Conservation (phyloP, 2,797 vertebrate species). For the Ambastaia sidthimunki region DNA sequence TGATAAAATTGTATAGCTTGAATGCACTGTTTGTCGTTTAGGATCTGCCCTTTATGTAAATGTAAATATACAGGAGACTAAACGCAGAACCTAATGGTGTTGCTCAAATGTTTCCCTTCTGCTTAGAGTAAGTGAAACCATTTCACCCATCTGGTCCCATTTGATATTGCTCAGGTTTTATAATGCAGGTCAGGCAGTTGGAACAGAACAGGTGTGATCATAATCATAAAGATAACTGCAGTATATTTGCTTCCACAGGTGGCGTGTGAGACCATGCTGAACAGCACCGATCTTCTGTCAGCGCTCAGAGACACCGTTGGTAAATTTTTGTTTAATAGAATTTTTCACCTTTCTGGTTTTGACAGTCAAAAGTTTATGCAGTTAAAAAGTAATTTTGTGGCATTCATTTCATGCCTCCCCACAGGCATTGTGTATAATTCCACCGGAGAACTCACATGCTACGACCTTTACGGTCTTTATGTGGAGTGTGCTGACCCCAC, state of each 20-base stretch:
- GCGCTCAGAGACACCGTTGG: constrained; percentile 86
- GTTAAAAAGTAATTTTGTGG: too few relatives aligned
- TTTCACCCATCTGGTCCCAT: constrained; percentile 15
- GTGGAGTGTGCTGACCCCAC: constrained; percentile 89
- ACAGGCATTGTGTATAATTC: constrained; percentile 90
- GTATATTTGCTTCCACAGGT: constrained; percentile 73
- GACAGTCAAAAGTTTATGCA: too few relatives aligned
- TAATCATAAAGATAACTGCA: background rate
- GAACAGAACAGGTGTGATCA: background rate
- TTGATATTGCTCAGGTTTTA: constrained; percentile 2
- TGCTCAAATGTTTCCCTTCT: constrained; percentile 1
- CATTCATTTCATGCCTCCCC: background rate
- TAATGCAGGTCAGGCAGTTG: background rate
- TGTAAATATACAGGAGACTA: background rate
- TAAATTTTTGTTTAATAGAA: constrained; percentile 61
- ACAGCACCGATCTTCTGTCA: constrained; percentile 70
- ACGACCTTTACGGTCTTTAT: constrained; percentile 80
- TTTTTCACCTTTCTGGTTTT: background rate
- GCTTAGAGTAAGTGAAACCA: background rate
- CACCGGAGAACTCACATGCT: constrained; percentile 77
- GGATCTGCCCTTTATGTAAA: too few relatives aligned
- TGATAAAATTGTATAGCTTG: too few relatives aligned
- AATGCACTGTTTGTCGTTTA: too few relatives aligned
- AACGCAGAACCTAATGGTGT: constrained; percentile 19
- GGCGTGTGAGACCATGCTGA: constrained; percentile 82